Percentiles rank a stretch among this genome's conserved stretches.
Evolutionary conservation across 2,113 vertebrate genomes (phyloP).

Genomic region (Tympanuchus pallidicinctus): DNA sequence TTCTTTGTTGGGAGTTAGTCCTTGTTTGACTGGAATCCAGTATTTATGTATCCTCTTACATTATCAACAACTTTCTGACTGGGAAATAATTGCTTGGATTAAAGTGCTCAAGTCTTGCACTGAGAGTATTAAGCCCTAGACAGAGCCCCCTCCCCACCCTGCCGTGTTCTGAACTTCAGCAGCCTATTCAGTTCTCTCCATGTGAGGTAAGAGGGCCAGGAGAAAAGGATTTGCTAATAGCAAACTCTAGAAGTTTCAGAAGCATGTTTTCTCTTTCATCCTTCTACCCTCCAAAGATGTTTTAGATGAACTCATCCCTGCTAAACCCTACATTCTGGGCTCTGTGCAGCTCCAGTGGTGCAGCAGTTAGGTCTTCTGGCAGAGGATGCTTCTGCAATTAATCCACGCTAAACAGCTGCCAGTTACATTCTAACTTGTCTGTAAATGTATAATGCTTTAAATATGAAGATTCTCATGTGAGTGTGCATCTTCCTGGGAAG

Average conservation of each 20-base stretch:
- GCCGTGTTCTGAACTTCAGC: neutral
- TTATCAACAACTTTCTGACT: slow-evolving; percentile 28
- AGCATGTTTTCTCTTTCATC: neutral
- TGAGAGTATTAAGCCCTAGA: neutral
- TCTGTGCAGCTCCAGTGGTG: neutral
- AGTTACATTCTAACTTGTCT: neutral
- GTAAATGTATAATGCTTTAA: neutral
- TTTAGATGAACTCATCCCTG: neutral
- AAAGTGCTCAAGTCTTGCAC: neutral
- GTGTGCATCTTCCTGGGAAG: neutral
- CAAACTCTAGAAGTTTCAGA: neutral
- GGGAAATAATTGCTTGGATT: slow-evolving; percentile 50
- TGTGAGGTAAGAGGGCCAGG: neutral
- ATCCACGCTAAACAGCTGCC: neutral
- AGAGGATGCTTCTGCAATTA: neutral
- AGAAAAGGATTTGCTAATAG: neutral
- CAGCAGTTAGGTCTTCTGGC: neutral
- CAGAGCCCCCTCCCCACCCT: neutral
- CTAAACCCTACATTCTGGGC: neutral
- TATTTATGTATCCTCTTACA: slow-evolving; percentile 15
- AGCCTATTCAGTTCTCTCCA: neutral
- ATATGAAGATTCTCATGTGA: neutral
- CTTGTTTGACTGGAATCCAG: neutral
- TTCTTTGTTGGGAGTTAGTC: neutral
- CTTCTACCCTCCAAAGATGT: neutral